Conservation (phyloP, 2,888 invertebrate genomes). For the Odontocolon sp. region DNA sequence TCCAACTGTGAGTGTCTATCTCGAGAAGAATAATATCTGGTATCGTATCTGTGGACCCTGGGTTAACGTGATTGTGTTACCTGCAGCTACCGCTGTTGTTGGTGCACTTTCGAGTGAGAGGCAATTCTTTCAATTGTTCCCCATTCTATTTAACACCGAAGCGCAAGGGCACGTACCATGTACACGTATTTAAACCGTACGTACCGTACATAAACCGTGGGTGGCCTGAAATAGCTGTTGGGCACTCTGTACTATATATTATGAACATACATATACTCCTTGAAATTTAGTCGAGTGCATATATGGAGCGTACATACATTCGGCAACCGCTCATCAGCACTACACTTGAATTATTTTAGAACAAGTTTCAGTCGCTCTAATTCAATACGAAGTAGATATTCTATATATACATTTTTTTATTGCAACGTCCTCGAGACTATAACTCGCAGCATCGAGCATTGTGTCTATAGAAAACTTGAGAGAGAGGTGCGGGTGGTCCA, state of each 20-base stretch:
- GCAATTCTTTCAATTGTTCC: constrained; percentile 59
- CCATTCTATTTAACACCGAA: constrained; percentile 56
- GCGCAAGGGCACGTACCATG: constrained; percentile 6
- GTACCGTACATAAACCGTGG: constrained; percentile 37
- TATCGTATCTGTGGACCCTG: constrained; percentile 30
- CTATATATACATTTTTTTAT: constrained; percentile 23
- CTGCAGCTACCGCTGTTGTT: constrained; percentile 16
- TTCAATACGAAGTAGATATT: neutral
- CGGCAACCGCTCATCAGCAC: no score
- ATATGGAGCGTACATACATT: constrained; percentile 39
- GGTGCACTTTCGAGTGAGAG: constrained; percentile 36
- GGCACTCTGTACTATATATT: constrained; percentile 34
- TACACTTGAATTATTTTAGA: constrained; percentile 49
- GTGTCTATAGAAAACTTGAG: constrained; percentile 41
- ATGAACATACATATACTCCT: constrained; percentile 26
- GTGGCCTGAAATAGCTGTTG: constrained; percentile 57
- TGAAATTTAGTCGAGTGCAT: constrained; percentile 12
- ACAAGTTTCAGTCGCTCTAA: constrained; percentile 20
- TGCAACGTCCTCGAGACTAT: neutral
- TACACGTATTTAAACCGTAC: constrained; percentile 27
- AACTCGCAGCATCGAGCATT: neutral
- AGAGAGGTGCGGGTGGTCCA: constrained; percentile 56
- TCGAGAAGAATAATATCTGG: constrained; percentile 47
- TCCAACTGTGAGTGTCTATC: constrained; percentile 37
- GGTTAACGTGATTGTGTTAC: constrained; percentile 6